Percentiles rank a stretch among this genome's conserved stretches.
These are phyloP conservation scores for Bubo blakistoni DNA, from an alignment of 2,113 vertebrate genomes.

Conservation along the genomic window DNA sequence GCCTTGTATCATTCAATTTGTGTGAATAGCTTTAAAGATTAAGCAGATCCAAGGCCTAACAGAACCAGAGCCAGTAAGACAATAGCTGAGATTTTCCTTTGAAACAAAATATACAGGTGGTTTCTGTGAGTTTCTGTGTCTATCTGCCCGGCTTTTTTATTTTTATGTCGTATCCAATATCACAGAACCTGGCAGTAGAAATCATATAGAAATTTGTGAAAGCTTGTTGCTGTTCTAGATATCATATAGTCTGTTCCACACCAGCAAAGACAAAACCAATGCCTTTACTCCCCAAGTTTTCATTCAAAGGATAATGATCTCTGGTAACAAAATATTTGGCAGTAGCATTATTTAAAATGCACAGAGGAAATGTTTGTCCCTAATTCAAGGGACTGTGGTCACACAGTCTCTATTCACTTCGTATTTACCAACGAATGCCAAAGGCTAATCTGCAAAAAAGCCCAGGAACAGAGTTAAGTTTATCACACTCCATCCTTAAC, in stretches of 20 bases:
- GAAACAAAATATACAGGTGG: constrained; percentile 78
- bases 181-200: constrained; percentile 70
- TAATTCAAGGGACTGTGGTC: constrained; percentile 53
- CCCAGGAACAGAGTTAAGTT: neutral
- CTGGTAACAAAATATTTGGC: constrained; percentile 67
- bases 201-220: constrained; percentile 48
- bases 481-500: constrained; percentile 17
- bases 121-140: constrained; percentile 69
- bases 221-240: constrained; percentile 58
- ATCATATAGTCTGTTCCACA: constrained; percentile 58
- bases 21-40: constrained; percentile 67
- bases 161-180: constrained; percentile 72
- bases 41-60: constrained; percentile 61
- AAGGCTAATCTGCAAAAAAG: constrained; percentile 11
- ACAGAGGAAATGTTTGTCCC: constrained; percentile 68
- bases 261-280: constrained; percentile 62
- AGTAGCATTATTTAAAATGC: constrained; percentile 60
- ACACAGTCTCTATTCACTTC: constrained; percentile 54
- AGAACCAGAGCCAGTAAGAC: constrained; percentile 65
- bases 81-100: constrained; percentile 72
- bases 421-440: constrained; percentile 37
- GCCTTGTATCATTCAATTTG: constrained; percentile 45
- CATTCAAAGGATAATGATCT: constrained; percentile 45
- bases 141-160: constrained; percentile 63
- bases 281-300: constrained; percentile 44